Base-by-base conservation (phyloP, 2,888 invertebrate genomes). In the Galerucella nymphaeae region DNA sequence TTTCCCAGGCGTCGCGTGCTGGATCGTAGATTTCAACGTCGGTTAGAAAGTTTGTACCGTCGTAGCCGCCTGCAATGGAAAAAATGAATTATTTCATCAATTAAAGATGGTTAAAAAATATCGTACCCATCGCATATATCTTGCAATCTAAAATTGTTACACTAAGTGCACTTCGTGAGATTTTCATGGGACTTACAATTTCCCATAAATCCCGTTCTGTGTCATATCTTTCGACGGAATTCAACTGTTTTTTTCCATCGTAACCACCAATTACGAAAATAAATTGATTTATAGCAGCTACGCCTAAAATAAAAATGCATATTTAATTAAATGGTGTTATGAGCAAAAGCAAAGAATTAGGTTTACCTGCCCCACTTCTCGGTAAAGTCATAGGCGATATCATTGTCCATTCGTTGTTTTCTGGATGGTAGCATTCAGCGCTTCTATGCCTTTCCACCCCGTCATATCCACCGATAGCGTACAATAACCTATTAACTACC, bases 201-300 rank as follows among this genome's bases (percentile, higher is more conserved):
- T 94, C 93, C 97, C 97, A 97, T 1, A 87, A 84, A 84, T 94
- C 90, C 63, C 90, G 91, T 86, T 96, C 95, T 0, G 95, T 95
- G 86, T 96, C 95, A 86, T 94, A 97, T 41, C 93, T 90, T 88
- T 97, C 97, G 14, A 97, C 97, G 0, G 93, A 91, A 71, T 92
- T 90, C 66, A 97, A 88, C 85, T 97, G 97, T 72, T 90, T 90
- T 62, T 90, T 88, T 13, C 96, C 96, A 87, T 97, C 96, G 86
- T 96, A 97, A n/a, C 97, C 97, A 66, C 97, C 97, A 72, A 97
- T 93, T n/a, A 96, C 96, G 86, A 95, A 97, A 78, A 97, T 94
- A 85, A 90, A 93, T 83, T 96, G 95, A 82, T 94, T 94, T 81
- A 96, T 88, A 14, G 93, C 93, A 6, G 93, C 94, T 55, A 96